These are phyloP conservation scores for Slavum lentiscoides DNA, from an alignment of 2,888 invertebrate species.

Conservation along the genomic window DNA sequence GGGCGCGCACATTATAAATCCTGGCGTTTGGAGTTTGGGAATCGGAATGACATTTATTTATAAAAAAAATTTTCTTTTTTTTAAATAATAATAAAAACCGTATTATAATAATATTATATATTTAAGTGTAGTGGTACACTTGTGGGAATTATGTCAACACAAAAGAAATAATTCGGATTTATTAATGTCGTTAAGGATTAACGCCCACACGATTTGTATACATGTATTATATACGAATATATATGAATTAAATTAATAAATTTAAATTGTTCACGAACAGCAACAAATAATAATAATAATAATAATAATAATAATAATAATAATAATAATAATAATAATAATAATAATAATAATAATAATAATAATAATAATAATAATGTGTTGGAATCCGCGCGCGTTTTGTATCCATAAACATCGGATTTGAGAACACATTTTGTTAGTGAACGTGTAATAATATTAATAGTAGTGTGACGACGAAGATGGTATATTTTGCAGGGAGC, in stretches of 20 bases:
- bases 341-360: too few species aligned
- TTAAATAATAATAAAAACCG: background rate
- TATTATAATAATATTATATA: background rate
- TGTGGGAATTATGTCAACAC: background rate
- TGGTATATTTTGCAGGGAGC: too few species aligned
- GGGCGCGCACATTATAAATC: background rate
- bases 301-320: too few species aligned
- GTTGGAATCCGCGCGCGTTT: too few species aligned
- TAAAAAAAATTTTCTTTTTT: too few species aligned
- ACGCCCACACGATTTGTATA: slow-evolving; percentile 26
- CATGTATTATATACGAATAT: background rate
- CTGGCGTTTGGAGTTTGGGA: background rate
- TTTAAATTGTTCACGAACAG: background rate
- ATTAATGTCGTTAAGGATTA: slow-evolving; percentile 20
- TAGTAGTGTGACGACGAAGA: too few species aligned
- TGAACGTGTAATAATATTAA: background rate
- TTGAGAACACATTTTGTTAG: slow-evolving; percentile 4
- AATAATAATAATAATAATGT: background rate
- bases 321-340: too few species aligned
- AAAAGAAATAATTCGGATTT: slow-evolving; percentile 18
- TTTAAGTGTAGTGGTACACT: too few species aligned
- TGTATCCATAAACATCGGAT: slow-evolving; percentile 18
- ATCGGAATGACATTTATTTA: background rate
- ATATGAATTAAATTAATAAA: too few species aligned
- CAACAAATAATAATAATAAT: background rate